Evolutionary conservation across 2,113 vertebrate genomes (phyloP).

Genomic region (Oryzias woworae): DNA sequence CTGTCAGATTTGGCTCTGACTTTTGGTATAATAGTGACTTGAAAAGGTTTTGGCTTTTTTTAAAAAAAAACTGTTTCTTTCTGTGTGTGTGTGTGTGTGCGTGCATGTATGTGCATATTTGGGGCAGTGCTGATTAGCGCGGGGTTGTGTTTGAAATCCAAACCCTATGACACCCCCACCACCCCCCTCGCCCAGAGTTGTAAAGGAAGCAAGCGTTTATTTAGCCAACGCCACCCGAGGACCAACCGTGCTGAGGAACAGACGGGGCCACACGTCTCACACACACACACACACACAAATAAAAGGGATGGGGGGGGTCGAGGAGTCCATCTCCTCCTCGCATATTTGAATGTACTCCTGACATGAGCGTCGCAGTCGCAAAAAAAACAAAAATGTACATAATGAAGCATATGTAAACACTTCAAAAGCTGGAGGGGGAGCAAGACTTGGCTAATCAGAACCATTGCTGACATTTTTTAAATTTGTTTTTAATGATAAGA

Average conservation of each 20-base stretch:
- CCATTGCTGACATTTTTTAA: conserved; percentile 69
- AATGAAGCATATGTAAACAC: conserved; percentile 59
- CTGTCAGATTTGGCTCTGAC: conserved; percentile 47
- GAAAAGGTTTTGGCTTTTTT: conserved; percentile 37
- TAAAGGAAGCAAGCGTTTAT: conserved; percentile 8
- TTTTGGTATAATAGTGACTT: conserved; percentile 48
- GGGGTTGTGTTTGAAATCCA: conserved; percentile 49
- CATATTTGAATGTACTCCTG: conserved; percentile 76
- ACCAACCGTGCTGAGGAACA: conserved; percentile 19
- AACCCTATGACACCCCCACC: conserved; percentile 22
- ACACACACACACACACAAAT: conserved; percentile 26
- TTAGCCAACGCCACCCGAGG: conserved; percentile 8
- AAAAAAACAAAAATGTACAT: conserved; percentile 42
- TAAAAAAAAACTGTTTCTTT: too few relatives aligned
- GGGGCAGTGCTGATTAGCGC: conserved; percentile 54
- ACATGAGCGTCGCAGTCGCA: conserved; percentile 63
- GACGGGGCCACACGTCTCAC: conserved; percentile 11
- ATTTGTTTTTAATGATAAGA: conserved; percentile 71
- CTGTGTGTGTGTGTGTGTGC: too few relatives aligned
- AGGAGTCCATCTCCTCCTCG: conserved; percentile 58
- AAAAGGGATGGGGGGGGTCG: conserved; percentile 35
- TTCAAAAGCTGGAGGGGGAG: conserved; percentile 49
- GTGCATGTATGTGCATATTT: conserved; percentile 14
- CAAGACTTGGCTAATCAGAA: conserved; percentile 54
- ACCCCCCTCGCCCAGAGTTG: conserved; percentile 22